phyloP scores from a whole-genome alignment of 2,888 invertebrate genomes.

The Lepidochitona cinerea region DNA sequence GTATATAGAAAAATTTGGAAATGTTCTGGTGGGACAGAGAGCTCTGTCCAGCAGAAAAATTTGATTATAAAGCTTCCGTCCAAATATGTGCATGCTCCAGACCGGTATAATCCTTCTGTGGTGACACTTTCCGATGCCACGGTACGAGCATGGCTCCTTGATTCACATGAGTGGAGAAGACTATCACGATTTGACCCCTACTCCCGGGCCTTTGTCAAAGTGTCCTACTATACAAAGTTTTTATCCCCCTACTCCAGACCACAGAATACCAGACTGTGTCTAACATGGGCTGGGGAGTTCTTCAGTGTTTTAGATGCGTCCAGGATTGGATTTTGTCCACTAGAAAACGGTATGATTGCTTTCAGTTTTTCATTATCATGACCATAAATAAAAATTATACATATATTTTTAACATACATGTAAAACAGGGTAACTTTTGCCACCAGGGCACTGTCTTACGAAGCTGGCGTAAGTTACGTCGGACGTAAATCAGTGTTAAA shows the following conservation, averaged over 20 bases:
- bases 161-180: constrained; percentile 31
- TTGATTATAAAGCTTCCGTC: constrained; percentile 36
- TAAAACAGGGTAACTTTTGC: too few species aligned
- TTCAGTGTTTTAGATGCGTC: constrained; percentile 26
- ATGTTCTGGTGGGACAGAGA: constrained; percentile 22
- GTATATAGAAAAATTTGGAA: constrained; percentile 42
- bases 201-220: constrained; percentile 36
- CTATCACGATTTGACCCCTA: constrained; percentile 26
- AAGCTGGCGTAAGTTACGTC: too few species aligned
- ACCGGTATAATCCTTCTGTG: constrained; percentile 38
- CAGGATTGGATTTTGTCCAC: constrained; percentile 31
- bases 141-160: constrained; percentile 50
- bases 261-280: constrained; percentile 32
- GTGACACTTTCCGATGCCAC: constrained; percentile 31
- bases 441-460: too few species aligned
- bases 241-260: constrained; percentile 49
- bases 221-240: constrained; percentile 32
- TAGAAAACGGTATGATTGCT: constrained; percentile 39
- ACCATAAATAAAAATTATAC: too few species aligned
- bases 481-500: too few species aligned
- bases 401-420: too few species aligned
- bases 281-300: constrained; percentile 38
- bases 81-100: constrained; percentile 42
- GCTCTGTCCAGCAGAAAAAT: constrained; percentile 15
- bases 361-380: too few species aligned